phyloP scores from a whole-genome alignment of 1,140 invertebrate genomes.

The Lycorma delicatula region DNA sequence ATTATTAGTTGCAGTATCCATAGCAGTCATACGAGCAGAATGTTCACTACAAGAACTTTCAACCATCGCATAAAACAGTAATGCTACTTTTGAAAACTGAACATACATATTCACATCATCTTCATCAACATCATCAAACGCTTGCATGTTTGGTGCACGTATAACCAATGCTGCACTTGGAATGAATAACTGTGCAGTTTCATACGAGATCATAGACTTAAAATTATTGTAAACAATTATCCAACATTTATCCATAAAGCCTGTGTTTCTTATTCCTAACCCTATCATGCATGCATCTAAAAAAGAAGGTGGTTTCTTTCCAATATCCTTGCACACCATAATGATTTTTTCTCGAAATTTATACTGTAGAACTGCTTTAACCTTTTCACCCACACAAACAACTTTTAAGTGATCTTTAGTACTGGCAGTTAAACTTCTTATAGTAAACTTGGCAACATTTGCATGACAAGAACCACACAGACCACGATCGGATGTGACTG shows the following conservation, averaged over 20 bases:
- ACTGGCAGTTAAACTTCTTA: slow-evolving; percentile 30
- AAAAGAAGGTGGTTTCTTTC: slow-evolving; percentile 53
- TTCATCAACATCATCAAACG: slow-evolving; percentile 46
- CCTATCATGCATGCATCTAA: slow-evolving; percentile 51
- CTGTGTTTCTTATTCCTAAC: slow-evolving; percentile 44
- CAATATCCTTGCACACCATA: slow-evolving; percentile 50
- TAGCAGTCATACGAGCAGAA: slow-evolving; percentile 60
- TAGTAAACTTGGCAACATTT: slow-evolving; percentile 39
- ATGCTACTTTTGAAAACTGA: slow-evolving; percentile 53
- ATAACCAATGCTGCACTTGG: slow-evolving; percentile 40
- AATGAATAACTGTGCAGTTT: slow-evolving; percentile 46
- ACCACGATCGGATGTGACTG: slow-evolving; percentile 57
- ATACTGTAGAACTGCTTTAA: slow-evolving; percentile 44
- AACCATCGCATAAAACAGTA: slow-evolving; percentile 56
- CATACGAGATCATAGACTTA: slow-evolving; percentile 58
- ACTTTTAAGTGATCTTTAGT: slow-evolving; percentile 41
- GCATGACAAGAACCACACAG: slow-evolving; percentile 59
- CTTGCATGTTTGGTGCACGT: slow-evolving; percentile 36
- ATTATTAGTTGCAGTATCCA: slow-evolving; percentile 66
- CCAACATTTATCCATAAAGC: slow-evolving; percentile 49
- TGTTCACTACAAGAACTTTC: slow-evolving; percentile 59
- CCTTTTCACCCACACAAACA: slow-evolving; percentile 56
- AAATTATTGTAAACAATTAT: slow-evolving; percentile 35
- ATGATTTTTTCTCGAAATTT: slow-evolving; percentile 43
- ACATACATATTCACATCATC: slow-evolving; percentile 51